Evolutionary conservation across 2,888 invertebrate genomes (phyloP).

Genomic region (Tetragonisca angustula): DNA sequence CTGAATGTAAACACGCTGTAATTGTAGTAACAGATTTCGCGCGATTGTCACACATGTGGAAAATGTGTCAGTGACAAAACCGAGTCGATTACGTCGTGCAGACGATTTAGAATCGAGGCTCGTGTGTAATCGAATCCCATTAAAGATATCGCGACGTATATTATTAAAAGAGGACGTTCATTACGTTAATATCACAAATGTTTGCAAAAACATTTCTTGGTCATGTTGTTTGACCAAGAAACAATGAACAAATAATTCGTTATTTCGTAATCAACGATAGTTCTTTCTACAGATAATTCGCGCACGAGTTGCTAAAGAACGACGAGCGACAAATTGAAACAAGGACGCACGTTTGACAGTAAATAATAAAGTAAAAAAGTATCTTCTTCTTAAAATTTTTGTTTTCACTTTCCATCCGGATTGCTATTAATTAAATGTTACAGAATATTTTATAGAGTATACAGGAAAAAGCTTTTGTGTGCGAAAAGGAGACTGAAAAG

Average conservation of each 20-base stretch:
- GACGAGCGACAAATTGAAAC: neutral
- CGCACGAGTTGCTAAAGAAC: neutral
- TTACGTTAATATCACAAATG: neutral
- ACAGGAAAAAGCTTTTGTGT: too few relatives aligned
- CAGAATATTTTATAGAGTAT: neutral
- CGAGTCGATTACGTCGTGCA: neutral
- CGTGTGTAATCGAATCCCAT: neutral
- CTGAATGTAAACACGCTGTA: neutral
- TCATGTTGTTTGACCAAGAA: neutral
- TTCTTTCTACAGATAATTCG: neutral
- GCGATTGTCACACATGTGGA: constrained; percentile 6
- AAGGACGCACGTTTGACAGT: neutral
- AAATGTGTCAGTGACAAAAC: constrained; percentile 28
- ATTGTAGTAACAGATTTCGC: neutral
- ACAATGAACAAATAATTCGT: neutral
- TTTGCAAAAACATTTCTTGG: neutral
- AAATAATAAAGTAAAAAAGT: neutral
- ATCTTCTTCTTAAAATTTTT: neutral
- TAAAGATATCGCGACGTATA: neutral
- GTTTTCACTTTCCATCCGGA: rapidly evolving
- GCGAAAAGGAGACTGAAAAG: too few relatives aligned
- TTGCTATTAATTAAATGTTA: neutral
- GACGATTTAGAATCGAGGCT: constrained; percentile 28
- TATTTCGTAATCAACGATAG: neutral
- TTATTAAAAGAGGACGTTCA: constrained; percentile 28